Conservation (phyloP, 2,797 vertebrate species). For the Naso thynnoides region DNA sequence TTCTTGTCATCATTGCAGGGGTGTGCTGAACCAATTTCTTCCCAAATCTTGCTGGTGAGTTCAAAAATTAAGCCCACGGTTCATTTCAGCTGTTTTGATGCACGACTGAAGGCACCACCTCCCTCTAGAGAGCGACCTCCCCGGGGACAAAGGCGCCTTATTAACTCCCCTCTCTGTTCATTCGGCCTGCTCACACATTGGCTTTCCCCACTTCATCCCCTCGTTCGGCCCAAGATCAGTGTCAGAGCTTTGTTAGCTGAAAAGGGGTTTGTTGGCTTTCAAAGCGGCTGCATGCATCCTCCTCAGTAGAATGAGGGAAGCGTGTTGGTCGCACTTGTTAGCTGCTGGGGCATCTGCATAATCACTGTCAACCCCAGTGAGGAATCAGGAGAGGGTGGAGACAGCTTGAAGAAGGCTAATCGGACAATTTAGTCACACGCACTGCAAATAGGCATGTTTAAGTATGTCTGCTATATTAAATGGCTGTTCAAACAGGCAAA, state of each 20-base stretch:
- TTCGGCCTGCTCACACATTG: constrained; percentile 26
- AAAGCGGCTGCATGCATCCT: constrained; percentile 54
- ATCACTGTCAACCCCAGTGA: constrained; percentile 63
- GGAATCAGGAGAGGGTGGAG: constrained; percentile 56
- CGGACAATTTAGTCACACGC: constrained; percentile 48
- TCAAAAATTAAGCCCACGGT: constrained; percentile 50
- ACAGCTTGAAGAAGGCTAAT: constrained; percentile 62
- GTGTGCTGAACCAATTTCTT: constrained; percentile 53
- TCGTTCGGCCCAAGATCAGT: constrained; percentile 54
- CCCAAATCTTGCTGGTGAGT: constrained; percentile 43
- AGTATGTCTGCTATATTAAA: constrained; percentile 20
- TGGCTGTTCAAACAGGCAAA: constrained; percentile 5
- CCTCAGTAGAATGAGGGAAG: constrained; percentile 67
- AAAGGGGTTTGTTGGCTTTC: constrained; percentile 64
- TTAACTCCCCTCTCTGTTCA: constrained; percentile 43
- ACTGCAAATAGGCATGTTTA: not conserved
- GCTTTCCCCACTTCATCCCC: constrained; percentile 54
- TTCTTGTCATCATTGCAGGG: constrained; percentile 61
- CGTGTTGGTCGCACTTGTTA: constrained; percentile 66
- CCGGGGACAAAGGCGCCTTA: constrained; percentile 54
- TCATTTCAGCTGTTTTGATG: constrained; percentile 54
- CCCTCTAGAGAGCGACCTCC: constrained; percentile 33
- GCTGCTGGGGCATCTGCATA: constrained; percentile 65
- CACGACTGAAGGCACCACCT: constrained; percentile 49
- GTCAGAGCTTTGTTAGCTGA: constrained; percentile 63